phyloP scores from a whole-genome alignment of 1,140 invertebrate genomes.

The Zaprionus gabonicus region DNA sequence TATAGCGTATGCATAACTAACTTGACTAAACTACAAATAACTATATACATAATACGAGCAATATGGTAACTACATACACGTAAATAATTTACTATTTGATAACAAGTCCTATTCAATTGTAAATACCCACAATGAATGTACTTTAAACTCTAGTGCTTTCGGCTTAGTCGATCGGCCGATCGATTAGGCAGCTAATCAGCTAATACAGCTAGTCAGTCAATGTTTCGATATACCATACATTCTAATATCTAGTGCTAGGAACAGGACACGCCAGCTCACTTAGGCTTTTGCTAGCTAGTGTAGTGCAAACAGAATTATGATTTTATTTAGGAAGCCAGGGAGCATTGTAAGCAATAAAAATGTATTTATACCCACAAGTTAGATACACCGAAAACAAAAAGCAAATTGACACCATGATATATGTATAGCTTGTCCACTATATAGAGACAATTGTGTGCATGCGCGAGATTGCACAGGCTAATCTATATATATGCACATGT shows the following conservation, averaged over 20 bases:
- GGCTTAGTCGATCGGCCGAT: conserved; percentile 27
- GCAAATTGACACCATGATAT: conserved; percentile 8
- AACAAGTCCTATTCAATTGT: conserved; percentile 63
- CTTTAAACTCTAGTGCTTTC: conserved; percentile 60
- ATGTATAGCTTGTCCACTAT: conserved; percentile 1
- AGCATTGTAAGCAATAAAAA: conserved; percentile 65
- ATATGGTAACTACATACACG: background rate
- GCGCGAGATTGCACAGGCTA: background rate
- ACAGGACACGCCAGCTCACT: conserved; percentile 35
- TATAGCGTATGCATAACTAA: conserved; percentile 37
- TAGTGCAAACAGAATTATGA: conserved; percentile 50
- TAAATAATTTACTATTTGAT: conserved; percentile 30
- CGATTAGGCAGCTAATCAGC: conserved; percentile 5
- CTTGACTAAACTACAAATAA: conserved; percentile 35
- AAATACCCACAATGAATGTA: conserved; percentile 66
- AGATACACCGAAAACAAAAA: conserved; percentile 22
- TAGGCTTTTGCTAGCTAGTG: conserved; percentile 38
- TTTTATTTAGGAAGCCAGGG: conserved; percentile 60
- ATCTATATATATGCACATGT: background rate
- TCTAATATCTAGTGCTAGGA: conserved; percentile 43
- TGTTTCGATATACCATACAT: conserved; percentile 30
- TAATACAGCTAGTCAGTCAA: conserved; percentile 39
- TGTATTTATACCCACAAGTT: conserved; percentile 46
- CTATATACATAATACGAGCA: conserved; percentile 9
- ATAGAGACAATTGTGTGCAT: background rate